phyloP scores from a whole-genome alignment of 1,140 invertebrate genomes.

The Idris sp. region DNA sequence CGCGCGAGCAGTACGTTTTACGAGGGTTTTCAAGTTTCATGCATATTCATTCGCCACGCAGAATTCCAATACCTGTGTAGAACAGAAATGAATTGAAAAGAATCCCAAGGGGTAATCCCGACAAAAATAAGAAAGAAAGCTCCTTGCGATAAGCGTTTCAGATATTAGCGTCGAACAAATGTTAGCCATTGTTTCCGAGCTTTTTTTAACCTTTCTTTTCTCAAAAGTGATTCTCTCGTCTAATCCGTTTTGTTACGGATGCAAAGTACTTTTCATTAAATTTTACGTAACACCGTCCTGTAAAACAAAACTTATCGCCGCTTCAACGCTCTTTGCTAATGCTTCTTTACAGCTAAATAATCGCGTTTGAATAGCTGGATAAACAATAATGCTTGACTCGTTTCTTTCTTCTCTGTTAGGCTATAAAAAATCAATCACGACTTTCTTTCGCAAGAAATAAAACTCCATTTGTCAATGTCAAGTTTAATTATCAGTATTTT shows the following conservation, averaged over 20 bases:
- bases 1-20: conserved; percentile 42
- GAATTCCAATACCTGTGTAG: conserved; percentile 58
- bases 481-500: too few relatives aligned
- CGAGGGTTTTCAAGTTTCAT: conserved; percentile 51
- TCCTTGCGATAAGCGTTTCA: conserved; percentile 25
- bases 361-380: background rate
- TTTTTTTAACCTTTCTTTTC: conserved; percentile 1
- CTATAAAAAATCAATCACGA: background rate
- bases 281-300: conserved; percentile 1
- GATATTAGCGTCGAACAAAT: conserved; percentile 40
- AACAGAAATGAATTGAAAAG: conserved; percentile 48
- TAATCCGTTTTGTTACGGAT: conserved; percentile 9
- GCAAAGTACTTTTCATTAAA: conserved; percentile 30
- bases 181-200: conserved; percentile 1
- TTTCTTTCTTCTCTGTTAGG: too few relatives aligned
- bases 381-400: background rate
- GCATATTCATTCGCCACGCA: conserved; percentile 61
- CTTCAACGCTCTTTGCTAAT: background rate
- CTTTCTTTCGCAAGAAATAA: background rate
- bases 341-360: conserved; percentile 9
- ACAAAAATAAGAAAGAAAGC: too few relatives aligned
- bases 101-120: background rate
- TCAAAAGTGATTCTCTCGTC: conserved; percentile 12
- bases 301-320: conserved; percentile 5
- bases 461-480: conserved; percentile 19